Evolutionary conservation across 2,113 vertebrate species (phyloP).

Genomic region (Sphaerodactylus townsendi): DNA sequence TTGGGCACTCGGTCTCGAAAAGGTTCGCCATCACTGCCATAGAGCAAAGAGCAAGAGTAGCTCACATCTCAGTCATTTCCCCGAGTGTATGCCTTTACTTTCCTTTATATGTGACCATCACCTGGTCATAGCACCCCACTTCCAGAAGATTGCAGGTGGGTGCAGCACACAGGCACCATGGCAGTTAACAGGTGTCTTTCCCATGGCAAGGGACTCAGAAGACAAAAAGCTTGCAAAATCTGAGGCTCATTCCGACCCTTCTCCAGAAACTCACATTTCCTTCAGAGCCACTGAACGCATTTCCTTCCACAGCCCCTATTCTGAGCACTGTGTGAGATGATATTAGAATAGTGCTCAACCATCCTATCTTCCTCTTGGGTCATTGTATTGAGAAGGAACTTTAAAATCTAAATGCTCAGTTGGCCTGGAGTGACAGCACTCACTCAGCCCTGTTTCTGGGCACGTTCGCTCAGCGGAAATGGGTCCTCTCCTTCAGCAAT

Average conservation of each 20-base stretch:
- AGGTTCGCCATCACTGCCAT: too few species aligned
- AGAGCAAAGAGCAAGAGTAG: not conserved
- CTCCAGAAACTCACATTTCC: not conserved
- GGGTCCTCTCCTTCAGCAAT: not conserved
- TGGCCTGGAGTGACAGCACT: not conserved
- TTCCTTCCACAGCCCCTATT: not conserved
- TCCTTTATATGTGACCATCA: not conserved
- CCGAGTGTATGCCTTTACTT: not conserved
- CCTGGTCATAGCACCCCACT: not conserved
- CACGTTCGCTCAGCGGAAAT: not conserved
- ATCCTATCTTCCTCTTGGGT: not conserved
- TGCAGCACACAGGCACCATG: too few species aligned
- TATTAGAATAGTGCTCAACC: too few species aligned
- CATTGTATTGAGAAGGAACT: not conserved
- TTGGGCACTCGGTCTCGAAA: too few species aligned
- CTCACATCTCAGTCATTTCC: not conserved
- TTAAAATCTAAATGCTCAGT: not conserved
- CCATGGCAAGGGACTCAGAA: too few species aligned
- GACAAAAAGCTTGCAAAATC: too few species aligned
- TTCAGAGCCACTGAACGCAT: not conserved
- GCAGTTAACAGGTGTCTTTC: not conserved
- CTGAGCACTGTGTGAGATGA: not conserved
- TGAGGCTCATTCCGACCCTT: not conserved
- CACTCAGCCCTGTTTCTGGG: conserved; percentile 4
- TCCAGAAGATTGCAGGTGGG: too few species aligned